phyloP scores from a whole-genome alignment of 2,113 vertebrate genomes.

The Lagenorhynchus albirostris region DNA sequence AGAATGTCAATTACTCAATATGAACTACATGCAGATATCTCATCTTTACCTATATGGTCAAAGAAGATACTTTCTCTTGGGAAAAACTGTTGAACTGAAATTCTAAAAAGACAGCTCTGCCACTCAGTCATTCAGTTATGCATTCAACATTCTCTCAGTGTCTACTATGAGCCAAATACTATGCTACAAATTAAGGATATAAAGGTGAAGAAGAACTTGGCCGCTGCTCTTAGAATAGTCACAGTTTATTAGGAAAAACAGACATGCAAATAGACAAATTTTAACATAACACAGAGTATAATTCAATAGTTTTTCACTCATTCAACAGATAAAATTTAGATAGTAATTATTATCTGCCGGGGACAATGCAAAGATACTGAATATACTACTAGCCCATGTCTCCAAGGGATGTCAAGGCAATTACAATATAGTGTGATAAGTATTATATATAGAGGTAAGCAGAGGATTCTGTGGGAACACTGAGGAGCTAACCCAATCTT shows the following conservation, averaged over 20 bases:
- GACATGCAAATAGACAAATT: neutral
- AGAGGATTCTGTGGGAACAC: neutral
- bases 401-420: neutral
- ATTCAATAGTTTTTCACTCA: slow-evolving; percentile 18
- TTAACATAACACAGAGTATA: neutral
- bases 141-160: neutral
- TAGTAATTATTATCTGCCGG: neutral
- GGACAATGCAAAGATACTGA: neutral
- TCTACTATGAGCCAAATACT: neutral
- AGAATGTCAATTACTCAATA: neutral
- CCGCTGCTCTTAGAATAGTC: neutral
- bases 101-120: neutral
- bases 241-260: slow-evolving; percentile 19
- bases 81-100: neutral
- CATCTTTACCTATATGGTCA: neutral
- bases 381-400: neutral
- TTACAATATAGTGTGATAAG: neutral
- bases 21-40: neutral
- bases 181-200: neutral
- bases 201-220: slow-evolving; percentile 8
- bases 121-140: neutral
- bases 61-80: neutral
- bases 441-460: neutral
- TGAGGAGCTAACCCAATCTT: neutral
- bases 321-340: slow-evolving; percentile 18